Evolutionary conservation across 1,140 invertebrate species (phyloP), one percentile per base, ranked within the genome.

Genomic region (Meloidogyne hapla): DNA sequence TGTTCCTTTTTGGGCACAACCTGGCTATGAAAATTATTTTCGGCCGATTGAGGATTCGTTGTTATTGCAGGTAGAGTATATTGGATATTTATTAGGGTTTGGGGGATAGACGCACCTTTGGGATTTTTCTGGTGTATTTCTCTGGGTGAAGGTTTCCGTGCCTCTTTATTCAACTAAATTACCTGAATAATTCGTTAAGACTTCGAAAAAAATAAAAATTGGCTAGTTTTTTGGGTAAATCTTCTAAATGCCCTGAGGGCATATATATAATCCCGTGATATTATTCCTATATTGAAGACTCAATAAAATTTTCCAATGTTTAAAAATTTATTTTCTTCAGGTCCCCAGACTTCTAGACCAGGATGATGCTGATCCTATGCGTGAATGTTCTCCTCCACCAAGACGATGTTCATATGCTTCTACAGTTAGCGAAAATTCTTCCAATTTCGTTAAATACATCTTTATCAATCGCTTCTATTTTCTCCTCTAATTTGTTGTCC

Each of bases 361-460:
- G 4, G 69, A 72, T 12, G 69, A 72, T 26, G 33, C 69, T 0
- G 48, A 33, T 33, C 25, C 63, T 13, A 28, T 61, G 42, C 69
- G 81, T 21, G 79, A 76, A 21, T 83, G 78, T 48, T 82, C 79
- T 28, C 82, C 82, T 28, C 82, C 82, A 0, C 82, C 82, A 21
- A 40, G 84, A 65, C 75, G 82, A 23, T 80, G 81, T 48, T 74
- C 68, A 1, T 71, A 75, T 13, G 72, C 81, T n/a, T 86, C 84
- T 15, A 82, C 84, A 21, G 13, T 77, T 13, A 71, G 65, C 18
- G 83, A 85, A 26, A 77, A 80, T 25, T 81, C 77, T 40, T 83
- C n/a, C 80, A 8, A 81, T 74, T 18, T 79, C 83, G 1, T 28
- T 78, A 64, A 84, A 62, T 61, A 74, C 56, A n/a, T 80, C 75